Evolutionary conservation across 2,888 invertebrate species (phyloP), one percentile per base, ranked within the genome.

Genomic region (Ectemnius lituratus): DNA sequence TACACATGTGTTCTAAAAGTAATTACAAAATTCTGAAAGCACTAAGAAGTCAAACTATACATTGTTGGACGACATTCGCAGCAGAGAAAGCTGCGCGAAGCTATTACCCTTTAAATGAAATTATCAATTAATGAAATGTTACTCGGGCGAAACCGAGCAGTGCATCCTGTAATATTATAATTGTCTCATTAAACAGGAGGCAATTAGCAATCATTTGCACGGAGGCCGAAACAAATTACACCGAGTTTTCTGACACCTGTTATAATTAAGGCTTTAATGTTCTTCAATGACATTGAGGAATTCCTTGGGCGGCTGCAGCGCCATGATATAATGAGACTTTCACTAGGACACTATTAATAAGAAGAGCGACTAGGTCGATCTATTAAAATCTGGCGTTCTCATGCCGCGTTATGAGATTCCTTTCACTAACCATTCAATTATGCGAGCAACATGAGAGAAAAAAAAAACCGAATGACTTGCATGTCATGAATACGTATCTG

Each of bases 281-380:
- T 67, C 62, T 70, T 76, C 67, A 69, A 70, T 71, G 69, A 69
- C 61, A 57, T 56, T 56, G 46, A 62, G 66, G 61, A 69, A 65
- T 74, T 74, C 72, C 58, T 69, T 64, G 49, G 18, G 62, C 11
- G 37, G 37, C 61, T 62, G 64, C 74, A 59, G 67, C 65, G 67
- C 72, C 69, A 72, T 74, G 69, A 65, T 62, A 71, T 74, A 77
- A 78, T 74, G 77, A 64, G 77, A 77, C 78, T 79, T 79, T 79
- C 78, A 77, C 78, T 27, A 57, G 64, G 37, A 11, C 11, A 6
- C 70, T 76, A 78, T 79, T 79, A 79, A 73, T 76, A 78, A 75
- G 78, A 67, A 46, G 61, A 57, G 68, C 23, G 67, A 66, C 61
- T 73, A 58, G 75, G 68, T 70, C 28, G 70, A 72, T 63, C 65